Evolutionary conservation across 2,797 vertebrate genomes (phyloP).

Genomic region (Atherinosoma microstoma): DNA sequence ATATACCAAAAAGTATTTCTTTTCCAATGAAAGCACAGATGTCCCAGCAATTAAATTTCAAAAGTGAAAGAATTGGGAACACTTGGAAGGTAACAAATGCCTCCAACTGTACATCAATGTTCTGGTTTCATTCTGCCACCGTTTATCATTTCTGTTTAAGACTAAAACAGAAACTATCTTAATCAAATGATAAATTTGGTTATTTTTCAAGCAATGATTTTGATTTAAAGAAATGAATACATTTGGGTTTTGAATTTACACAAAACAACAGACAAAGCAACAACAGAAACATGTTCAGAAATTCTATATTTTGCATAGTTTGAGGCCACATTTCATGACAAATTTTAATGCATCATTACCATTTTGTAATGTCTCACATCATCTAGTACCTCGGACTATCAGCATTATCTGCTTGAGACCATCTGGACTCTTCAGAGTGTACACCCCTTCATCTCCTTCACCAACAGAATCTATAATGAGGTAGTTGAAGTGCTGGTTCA

Average conservation of each 20-base stretch:
- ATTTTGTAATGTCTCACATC: slow-evolving; percentile 1
- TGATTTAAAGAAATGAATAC: neutral
- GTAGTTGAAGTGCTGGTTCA: slow-evolving; percentile 63
- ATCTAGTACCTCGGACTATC: slow-evolving; percentile 79
- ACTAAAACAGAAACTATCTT: neutral
- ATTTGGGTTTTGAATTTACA: neutral
- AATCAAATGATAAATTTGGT: neutral
- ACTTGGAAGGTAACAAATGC: too few species aligned
- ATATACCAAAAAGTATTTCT: neutral
- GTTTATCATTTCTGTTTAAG: neutral
- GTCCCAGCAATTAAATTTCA: too few species aligned
- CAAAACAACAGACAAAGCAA: neutral
- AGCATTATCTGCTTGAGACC: slow-evolving; percentile 63
- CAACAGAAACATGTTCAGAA: neutral
- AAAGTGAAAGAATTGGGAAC: too few species aligned
- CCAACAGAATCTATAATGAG: slow-evolving; percentile 77
- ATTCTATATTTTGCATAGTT: neutral
- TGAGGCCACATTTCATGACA: neutral
- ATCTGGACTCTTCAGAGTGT: slow-evolving; percentile 71
- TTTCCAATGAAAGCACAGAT: neutral
- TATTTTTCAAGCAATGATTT: neutral
- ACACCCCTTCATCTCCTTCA: slow-evolving; percentile 81
- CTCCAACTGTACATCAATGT: too few species aligned
- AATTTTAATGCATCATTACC: neutral
- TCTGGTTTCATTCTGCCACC: neutral